Conservation (phyloP, 2,113 vertebrate species). For the Chascanopsetta lugubris region DNA sequence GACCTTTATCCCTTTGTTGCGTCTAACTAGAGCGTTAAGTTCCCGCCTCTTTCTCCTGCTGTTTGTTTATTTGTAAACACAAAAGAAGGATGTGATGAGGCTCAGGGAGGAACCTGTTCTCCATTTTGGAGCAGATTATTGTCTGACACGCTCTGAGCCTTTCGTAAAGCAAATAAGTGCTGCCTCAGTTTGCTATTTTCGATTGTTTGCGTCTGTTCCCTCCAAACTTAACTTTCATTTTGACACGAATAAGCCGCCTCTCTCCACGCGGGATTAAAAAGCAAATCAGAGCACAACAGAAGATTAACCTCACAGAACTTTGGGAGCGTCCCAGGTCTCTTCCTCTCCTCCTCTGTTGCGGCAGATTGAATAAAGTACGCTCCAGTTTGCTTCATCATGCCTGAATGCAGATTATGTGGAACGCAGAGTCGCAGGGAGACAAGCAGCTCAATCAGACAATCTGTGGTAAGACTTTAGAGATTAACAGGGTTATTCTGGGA, state of each 20-base stretch:
- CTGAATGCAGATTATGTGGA: conserved; percentile 62
- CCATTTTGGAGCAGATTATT: too few relatives aligned
- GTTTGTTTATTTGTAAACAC: too few relatives aligned
- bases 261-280: conserved; percentile 14
- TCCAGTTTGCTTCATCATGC: conserved; percentile 64
- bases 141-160: too few relatives aligned
- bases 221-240: background rate
- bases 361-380: conserved; percentile 59
- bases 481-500: conserved; percentile 67
- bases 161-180: too few relatives aligned
- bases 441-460: conserved; percentile 64
- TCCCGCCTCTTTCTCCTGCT: too few relatives aligned
- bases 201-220: background rate
- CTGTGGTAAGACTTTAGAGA: conserved; percentile 65
- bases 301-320: conserved; percentile 42
- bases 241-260: background rate
- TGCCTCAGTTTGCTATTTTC: background rate
- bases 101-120: too few relatives aligned
- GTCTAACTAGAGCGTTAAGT: too few relatives aligned
- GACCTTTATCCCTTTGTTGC: too few relatives aligned
- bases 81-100: too few relatives aligned
- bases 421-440: conserved; percentile 40
- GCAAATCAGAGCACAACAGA: conserved; percentile 42
- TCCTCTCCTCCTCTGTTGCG: conserved; percentile 31
- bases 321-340: conserved; percentile 33